Evolutionary conservation across 2,113 vertebrate species (phyloP).

Genomic region (Bubo scandiacus): DNA sequence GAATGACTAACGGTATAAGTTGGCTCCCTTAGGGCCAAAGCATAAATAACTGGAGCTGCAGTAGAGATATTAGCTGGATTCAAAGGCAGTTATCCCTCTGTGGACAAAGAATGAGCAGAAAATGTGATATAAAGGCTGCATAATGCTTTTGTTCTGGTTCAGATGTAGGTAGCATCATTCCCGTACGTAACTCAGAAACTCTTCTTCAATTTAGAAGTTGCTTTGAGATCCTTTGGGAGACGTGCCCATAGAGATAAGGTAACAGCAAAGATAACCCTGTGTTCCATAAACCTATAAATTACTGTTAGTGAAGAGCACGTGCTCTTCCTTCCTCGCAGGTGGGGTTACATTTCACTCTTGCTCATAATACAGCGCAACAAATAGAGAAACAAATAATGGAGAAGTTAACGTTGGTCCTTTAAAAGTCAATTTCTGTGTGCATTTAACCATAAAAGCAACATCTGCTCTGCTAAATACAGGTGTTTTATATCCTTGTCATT

Average conservation of each 20-base stretch:
- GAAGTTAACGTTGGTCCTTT: constrained; percentile 69
- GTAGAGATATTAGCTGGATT: background rate
- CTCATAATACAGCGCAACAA: constrained; percentile 42
- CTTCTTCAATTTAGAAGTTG: fast-evolving
- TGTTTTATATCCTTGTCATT: constrained; percentile 81
- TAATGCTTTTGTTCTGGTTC: background rate
- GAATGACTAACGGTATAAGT: background rate
- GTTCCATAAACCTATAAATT: background rate
- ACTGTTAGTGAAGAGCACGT: background rate
- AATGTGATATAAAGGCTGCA: background rate
- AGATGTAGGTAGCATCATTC: background rate
- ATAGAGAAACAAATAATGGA: constrained; percentile 70
- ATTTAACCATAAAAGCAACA: constrained; percentile 72
- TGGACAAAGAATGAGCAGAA: background rate
- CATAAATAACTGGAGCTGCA: background rate
- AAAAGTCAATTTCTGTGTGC: constrained; percentile 72
- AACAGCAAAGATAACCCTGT: background rate
- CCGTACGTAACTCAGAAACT: fast-evolving
- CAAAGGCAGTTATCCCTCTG: background rate
- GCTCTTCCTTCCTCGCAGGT: background rate
- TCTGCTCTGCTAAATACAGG: constrained; percentile 78
- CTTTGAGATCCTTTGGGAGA: background rate
- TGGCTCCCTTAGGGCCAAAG: background rate
- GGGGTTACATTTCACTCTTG: constrained; percentile 6
- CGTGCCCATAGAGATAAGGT: background rate